Evolutionary conservation across 2,113 vertebrate species (phyloP), one percentile per base, ranked within the genome.

Genomic region (Pavo muticus): DNA sequence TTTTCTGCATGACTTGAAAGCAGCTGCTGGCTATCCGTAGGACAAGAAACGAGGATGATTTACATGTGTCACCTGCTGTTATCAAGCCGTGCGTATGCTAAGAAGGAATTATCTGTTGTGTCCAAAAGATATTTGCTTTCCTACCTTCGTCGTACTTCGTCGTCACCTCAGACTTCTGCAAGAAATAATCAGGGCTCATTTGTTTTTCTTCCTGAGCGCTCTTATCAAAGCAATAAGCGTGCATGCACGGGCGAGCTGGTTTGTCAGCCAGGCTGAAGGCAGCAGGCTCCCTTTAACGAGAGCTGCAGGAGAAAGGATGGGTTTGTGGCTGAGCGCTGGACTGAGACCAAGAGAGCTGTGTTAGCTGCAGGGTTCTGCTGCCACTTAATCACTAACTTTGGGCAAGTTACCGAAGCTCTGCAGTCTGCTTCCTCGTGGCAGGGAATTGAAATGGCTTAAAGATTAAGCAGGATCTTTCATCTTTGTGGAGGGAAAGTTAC

Each of bases 261-360:
- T n/a, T 57, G 39, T 35, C 44, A 92, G 14, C 37, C 60, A 78
- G 56, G 10, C 16, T 40, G 57, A 71, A 87, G 50, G 52, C 32
- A 59, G 14, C 42, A 9, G 3, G 0, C 81, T 84, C 27, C 29
- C 70, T 75, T 78, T 85, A 60, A 56, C 59, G 24, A 93, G 47
- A 56, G 25, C 61, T 78, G 6, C 42, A 82, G 54, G 52, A 47
- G 54, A 56, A 84, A 60, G 18, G 35, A 69, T 75, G 57, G 11
- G 8, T 87, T 75, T 78, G 64, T 7, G 61, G 42, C 32, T n/a
- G 23, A 37, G 74, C 32, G 23, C n/a, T 91, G 29, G 6, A 6
- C 84, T 71, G 65, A 87, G 64, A 89, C 87, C 42, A 77, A 80
- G 80, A 71, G 89, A 91, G 84, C 68, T 75, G 57, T 18, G 81